phyloP scores from a whole-genome alignment of 2,888 invertebrate species.

The Tinea trinotella region DNA sequence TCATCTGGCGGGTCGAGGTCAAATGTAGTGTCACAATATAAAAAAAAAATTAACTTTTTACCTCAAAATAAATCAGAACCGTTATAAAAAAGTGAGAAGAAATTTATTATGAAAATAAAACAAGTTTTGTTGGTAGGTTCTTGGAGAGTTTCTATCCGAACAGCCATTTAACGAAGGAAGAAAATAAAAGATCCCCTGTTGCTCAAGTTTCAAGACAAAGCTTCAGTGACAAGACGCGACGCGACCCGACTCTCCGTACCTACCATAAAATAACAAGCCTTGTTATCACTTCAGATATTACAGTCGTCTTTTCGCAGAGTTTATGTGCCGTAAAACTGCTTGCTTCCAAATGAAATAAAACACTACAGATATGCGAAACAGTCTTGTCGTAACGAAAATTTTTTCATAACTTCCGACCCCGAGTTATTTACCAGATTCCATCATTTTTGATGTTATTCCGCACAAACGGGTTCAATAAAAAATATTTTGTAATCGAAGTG shows the following conservation, averaged over 20 bases:
- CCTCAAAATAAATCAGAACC: too few species aligned
- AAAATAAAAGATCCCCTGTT: slow-evolving; percentile 38
- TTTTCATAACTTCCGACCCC: background rate
- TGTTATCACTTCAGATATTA: slow-evolving; percentile 40
- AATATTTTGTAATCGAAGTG: too few species aligned
- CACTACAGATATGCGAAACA: slow-evolving; percentile 28
- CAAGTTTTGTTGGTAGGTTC: slow-evolving; percentile 7
- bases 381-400: background rate
- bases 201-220: slow-evolving; percentile 33
- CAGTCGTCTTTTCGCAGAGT: slow-evolving; percentile 29
- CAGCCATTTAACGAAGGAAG: slow-evolving; percentile 22
- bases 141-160: slow-evolving; percentile 1
- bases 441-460: background rate
- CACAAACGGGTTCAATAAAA: background rate
- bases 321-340: slow-evolving; percentile 39
- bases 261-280: slow-evolving; percentile 32
- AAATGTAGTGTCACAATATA: too few species aligned
- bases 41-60: too few species aligned
- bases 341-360: slow-evolving; percentile 36
- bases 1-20: too few species aligned
- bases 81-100: background rate
- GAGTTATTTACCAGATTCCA: background rate
- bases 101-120: slow-evolving; percentile 4
- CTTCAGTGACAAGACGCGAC: slow-evolving; percentile 21
- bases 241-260: slow-evolving; percentile 19